Conservation (phyloP, 2,113 vertebrate genomes). For the Spheniscus mendiculus region DNA sequence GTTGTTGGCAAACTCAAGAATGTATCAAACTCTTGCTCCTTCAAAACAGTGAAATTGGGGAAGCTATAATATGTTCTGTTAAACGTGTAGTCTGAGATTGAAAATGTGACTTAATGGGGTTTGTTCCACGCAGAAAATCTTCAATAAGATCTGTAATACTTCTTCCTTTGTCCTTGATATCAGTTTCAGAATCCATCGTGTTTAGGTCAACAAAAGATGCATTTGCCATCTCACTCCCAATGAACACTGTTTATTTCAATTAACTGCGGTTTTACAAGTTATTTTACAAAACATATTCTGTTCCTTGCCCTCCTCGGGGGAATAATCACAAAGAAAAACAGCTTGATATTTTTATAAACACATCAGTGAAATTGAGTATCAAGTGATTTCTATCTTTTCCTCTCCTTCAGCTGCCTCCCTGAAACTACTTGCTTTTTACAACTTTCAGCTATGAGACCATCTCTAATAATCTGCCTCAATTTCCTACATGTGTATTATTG, state of each 20-base stretch:
- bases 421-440: background rate
- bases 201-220: background rate
- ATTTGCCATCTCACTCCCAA: background rate
- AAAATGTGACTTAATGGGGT: background rate
- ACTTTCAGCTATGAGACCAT: background rate
- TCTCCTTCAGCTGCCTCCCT: background rate
- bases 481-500: background rate
- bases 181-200: background rate
- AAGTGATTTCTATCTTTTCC: background rate
- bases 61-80: background rate
- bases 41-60: background rate
- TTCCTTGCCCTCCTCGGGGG: background rate
- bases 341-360: background rate
- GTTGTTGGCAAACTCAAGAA: background rate
- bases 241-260: background rate
- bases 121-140: background rate
- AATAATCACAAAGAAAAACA: constrained; percentile 1
- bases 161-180: background rate
- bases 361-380: background rate
- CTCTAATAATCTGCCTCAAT: background rate
- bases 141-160: background rate
- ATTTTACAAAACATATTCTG: background rate
- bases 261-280: background rate
- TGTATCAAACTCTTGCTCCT: background rate
- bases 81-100: background rate